A percentile compares a stretch with the other conserved stretches of the same genome.
These are phyloP conservation scores for Ctena decussata DNA, from an alignment of 2,888 invertebrate genomes.

Conservation along the genomic window DNA sequence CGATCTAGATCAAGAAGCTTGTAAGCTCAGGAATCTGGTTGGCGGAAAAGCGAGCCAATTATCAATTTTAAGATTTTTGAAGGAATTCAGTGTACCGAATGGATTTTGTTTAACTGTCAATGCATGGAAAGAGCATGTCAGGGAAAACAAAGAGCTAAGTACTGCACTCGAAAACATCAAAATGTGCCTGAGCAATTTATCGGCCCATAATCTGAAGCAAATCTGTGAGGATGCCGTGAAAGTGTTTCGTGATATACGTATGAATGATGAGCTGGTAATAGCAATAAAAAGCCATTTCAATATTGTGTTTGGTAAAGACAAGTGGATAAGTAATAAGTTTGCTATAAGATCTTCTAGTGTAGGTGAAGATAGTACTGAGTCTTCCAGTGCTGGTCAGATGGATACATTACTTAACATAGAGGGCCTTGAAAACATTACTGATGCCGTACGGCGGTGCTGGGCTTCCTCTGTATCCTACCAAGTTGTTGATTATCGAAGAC, in stretches of 20 bases:
- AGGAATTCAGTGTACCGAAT: not conserved
- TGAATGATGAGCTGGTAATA: not conserved
- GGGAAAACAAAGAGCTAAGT: not conserved
- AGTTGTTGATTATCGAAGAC: slow-evolving; percentile 12
- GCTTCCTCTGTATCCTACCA: not conserved
- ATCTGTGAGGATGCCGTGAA: not conserved
- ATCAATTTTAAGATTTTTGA: not conserved
- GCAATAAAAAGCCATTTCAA: not conserved
- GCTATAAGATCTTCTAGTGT: slow-evolving; percentile 26
- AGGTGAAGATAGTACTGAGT: slow-evolving; percentile 3
- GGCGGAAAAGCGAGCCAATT: not conserved
- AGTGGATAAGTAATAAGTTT: not conserved
- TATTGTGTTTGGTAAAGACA: not conserved
- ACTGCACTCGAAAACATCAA: not conserved
- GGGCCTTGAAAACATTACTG: not conserved
- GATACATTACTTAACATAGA: not conserved
- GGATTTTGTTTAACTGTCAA: slow-evolving; percentile 10
- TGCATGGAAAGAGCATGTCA: not conserved
- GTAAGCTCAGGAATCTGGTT: not conserved
- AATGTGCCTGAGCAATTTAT: not conserved
- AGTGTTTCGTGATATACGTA: not conserved
- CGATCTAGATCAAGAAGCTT: not conserved
- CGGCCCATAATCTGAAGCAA: not conserved
- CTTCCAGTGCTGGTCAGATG: slow-evolving; percentile 18
- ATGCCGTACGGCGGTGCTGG: slow-evolving; percentile 2